A percentile compares a stretch with the other conserved stretches of the same genome.
Evolutionary conservation across 2,888 invertebrate genomes (phyloP).

Genomic region (Mythimna albipuncta): DNA sequence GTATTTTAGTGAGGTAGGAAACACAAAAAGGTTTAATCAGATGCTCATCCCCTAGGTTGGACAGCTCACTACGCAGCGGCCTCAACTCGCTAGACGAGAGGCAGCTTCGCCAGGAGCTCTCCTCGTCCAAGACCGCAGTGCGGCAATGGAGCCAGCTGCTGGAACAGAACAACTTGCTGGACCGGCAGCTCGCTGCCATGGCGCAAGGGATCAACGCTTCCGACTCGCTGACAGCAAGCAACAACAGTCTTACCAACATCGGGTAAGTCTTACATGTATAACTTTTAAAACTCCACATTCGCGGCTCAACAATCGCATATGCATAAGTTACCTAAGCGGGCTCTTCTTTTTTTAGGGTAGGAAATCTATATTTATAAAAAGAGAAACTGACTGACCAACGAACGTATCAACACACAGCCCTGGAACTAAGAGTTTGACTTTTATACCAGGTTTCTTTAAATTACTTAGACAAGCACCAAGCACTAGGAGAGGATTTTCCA

Average conservation of each 20-base stretch:
- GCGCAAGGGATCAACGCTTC: slow-evolving; percentile 85
- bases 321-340: too few relatives aligned
- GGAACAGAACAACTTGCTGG: slow-evolving; percentile 86
- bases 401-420: too few relatives aligned
- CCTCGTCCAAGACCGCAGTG: slow-evolving; percentile 84
- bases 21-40: slow-evolving; percentile 1
- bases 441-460: too few relatives aligned
- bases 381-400: too few relatives aligned
- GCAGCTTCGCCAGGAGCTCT: slow-evolving; percentile 86
- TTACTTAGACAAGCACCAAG: too few relatives aligned
- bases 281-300: too few relatives aligned
- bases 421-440: too few relatives aligned
- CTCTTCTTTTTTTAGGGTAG: too few relatives aligned
- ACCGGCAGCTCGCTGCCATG: slow-evolving; percentile 86
- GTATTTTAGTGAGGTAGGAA: not conserved
- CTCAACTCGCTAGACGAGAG: slow-evolving; percentile 88
- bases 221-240: slow-evolving; percentile 87
- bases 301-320: not conserved
- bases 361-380: too few relatives aligned
- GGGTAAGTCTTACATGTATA: slow-evolving; percentile 78
- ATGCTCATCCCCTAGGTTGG: slow-evolving; percentile 74
- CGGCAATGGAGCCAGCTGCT: slow-evolving; percentile 88
- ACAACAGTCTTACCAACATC: slow-evolving; percentile 86
- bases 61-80: slow-evolving; percentile 88
- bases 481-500: too few relatives aligned